These are phyloP conservation scores for Cryptoleucopteryx plumbea DNA, from an alignment of 2,113 vertebrate genomes.

Conservation along the genomic window DNA sequence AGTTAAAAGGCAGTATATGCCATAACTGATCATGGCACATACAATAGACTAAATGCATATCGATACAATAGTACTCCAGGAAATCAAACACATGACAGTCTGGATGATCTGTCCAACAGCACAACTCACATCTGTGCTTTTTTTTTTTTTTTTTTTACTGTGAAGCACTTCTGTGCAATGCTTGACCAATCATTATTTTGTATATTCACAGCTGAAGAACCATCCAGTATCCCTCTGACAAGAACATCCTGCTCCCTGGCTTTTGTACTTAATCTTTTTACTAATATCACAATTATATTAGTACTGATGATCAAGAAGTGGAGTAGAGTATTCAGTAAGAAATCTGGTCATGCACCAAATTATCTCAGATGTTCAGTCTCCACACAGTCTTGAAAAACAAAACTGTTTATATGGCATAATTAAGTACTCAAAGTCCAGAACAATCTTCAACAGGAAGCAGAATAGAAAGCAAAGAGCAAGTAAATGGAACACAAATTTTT, in stretches of 20 bases:
- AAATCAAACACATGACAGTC: background rate
- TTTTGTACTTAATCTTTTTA: background rate
- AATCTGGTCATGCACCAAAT: background rate
- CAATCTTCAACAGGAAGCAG: background rate
- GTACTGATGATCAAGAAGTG: background rate
- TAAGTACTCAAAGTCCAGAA: background rate
- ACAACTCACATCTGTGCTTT: background rate
- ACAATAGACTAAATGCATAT: background rate
- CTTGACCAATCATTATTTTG: background rate
- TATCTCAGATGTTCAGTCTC: background rate
- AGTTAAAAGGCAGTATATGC: background rate
- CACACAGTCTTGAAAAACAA: background rate
- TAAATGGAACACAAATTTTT: background rate
- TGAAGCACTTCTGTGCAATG: background rate
- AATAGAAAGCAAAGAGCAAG: background rate
- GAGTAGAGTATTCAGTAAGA: background rate
- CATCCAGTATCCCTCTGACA: background rate
- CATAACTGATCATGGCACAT: background rate
- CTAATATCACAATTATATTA: background rate
- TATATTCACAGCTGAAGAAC: background rate
- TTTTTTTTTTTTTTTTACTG: background rate
- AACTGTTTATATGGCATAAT: background rate
- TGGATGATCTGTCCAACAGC: background rate
- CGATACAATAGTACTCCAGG: background rate
- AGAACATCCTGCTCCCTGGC: background rate